phyloP scores from a whole-genome alignment of 2,797 vertebrate species.

The Tragelaphus oryx region DNA sequence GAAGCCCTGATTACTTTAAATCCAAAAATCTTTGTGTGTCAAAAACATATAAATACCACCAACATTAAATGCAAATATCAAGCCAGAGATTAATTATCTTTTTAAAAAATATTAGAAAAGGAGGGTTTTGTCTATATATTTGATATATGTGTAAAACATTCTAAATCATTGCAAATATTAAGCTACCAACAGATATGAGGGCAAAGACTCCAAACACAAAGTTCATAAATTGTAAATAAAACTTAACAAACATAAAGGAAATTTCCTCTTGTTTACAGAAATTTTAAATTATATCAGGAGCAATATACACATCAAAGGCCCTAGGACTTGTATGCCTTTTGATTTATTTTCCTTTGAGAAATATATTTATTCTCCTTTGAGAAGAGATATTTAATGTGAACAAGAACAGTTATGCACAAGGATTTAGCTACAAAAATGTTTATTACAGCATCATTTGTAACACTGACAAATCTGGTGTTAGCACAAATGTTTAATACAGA shows the following conservation, averaged over 20 bases:
- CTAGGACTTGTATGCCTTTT: not conserved
- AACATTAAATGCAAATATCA: slow-evolving; percentile 18
- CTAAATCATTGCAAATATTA: slow-evolving; percentile 5
- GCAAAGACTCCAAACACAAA: not conserved
- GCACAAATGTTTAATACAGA: not conserved
- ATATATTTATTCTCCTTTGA: not conserved
- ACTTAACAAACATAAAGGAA: not conserved
- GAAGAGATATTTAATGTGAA: slow-evolving; percentile 10
- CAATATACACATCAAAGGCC: not conserved
- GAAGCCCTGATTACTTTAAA: no score
- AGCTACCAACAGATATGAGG: not conserved
- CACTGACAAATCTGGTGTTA: not conserved
- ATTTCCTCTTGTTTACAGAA: slow-evolving; percentile 25
- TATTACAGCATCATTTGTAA: not conserved
- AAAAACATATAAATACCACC: not conserved
- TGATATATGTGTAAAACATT: not conserved
- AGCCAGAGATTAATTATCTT: not conserved
- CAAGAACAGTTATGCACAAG: not conserved
- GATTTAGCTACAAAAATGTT: not conserved
- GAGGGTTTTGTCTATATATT: not conserved
- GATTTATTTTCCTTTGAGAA: not conserved
- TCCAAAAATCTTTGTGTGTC: not conserved
- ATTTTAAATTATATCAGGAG: not conserved
- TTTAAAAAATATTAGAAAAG: not conserved
- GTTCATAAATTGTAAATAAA: not conserved